Percentiles rank a stretch among this genome's conserved stretches.
Evolutionary conservation across 2,888 invertebrate species (phyloP).

Genomic region (Scaptomyza flava): DNA sequence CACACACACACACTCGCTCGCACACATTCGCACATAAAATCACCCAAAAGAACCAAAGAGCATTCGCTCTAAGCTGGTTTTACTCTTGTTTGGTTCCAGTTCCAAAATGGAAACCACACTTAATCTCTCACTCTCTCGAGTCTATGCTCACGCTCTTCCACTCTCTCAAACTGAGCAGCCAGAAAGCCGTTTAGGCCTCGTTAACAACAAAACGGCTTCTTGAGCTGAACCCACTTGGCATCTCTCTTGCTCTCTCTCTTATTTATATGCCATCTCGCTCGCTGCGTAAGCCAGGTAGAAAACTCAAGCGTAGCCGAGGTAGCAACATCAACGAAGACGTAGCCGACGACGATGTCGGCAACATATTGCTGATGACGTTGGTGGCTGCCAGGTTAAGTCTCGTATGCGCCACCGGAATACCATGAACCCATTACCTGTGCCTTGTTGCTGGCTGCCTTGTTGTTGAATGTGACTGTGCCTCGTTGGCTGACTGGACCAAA

Average conservation of each 20-base stretch:
- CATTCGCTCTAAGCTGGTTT: constrained; percentile 6
- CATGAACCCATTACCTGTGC: constrained; percentile 75
- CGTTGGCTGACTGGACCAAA: constrained; percentile 33
- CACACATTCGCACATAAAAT: constrained; percentile 7
- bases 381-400: constrained; percentile 58
- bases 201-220: constrained; percentile 77
- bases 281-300: constrained; percentile 83
- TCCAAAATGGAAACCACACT: constrained; percentile 57
- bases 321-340: constrained; percentile 63
- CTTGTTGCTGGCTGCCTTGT: constrained; percentile 11
- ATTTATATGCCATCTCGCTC: constrained; percentile 61
- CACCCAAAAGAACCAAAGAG: constrained; percentile 11
- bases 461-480: constrained; percentile 30
- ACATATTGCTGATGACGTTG: constrained; percentile 73
- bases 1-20: constrained; percentile 13
- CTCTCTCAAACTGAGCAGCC: constrained; percentile 25
- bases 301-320: constrained; percentile 80
- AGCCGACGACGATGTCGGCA: constrained; percentile 47
- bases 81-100: constrained; percentile 63
- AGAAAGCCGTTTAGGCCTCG: constrained; percentile 75
- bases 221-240: constrained; percentile 51
- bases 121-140: constrained; percentile 1
- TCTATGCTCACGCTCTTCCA: constrained; percentile 1
- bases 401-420: constrained; percentile 78
- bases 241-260: constrained; percentile 46